Evolutionary conservation across 2,797 vertebrate genomes (phyloP).

Genomic region (Glossophaga mutica): DNA sequence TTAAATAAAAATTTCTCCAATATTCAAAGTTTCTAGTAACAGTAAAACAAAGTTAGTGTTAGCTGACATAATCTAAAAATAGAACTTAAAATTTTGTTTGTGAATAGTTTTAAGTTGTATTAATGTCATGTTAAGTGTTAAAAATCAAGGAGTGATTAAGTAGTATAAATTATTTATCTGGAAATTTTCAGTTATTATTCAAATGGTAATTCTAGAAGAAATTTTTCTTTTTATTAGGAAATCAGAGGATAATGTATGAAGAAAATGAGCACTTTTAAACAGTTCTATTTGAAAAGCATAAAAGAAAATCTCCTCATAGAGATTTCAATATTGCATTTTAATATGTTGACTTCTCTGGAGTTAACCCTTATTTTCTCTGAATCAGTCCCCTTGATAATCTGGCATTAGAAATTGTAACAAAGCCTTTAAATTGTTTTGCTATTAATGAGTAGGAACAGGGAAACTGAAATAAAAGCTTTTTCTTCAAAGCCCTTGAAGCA

Average conservation of each 20-base stretch:
- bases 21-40: background rate
- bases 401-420: background rate
- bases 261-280: background rate
- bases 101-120: background rate
- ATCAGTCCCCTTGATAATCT: background rate
- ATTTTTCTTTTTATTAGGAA: background rate
- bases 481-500: conserved; percentile 9
- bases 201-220: background rate
- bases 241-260: background rate
- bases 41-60: background rate
- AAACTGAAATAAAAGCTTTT: conserved; percentile 45
- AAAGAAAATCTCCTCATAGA: background rate
- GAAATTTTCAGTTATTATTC: background rate
- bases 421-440: background rate
- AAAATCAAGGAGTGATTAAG: background rate
- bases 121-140: background rate
- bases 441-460: background rate
- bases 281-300: background rate
- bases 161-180: background rate
- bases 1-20: background rate
- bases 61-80: background rate
- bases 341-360: background rate
- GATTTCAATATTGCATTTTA: conserved; percentile 12
- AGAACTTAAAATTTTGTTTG: background rate
- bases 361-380: conserved; percentile 42